Base-by-base conservation (phyloP, 1,140 invertebrate species). In the Maniola jurtina region DNA sequence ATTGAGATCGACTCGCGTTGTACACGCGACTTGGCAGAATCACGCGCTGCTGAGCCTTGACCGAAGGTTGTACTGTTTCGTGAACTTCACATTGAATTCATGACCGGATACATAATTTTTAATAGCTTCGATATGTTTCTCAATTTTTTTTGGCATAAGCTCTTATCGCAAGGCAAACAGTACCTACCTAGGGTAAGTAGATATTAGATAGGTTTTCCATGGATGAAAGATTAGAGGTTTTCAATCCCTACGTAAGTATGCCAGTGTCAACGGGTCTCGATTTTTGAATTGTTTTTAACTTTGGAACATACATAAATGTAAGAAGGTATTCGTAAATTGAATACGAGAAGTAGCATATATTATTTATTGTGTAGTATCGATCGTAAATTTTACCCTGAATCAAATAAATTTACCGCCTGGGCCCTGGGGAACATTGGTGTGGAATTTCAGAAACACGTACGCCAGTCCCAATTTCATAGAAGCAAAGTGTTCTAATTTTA, bases 61-160 rank as follows among this genome's bases (percentile, higher is more conserved):
- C 48, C 48, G 48, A 16, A 9, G 5, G 3, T 25, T 52, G 25
- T 25, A 52, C 14, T 52, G 16, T 25, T 52, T 52, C 48, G 15
- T 52, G 48, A 52, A 52, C 48, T 52, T 52, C 14, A 52, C 48
- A 52, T 52, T 52, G 14, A 52, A 25, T 52, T 25, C 48, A 52
- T 25, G 48, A 7, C 8, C 14, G 15, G 48, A 25, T 52, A 52
- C 42, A 45, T 45, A 45, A 45, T 45, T 45, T 45, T 45, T 45
- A 45, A 45, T 40, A 11, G 10, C 38, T 40, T 40, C 6, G 38
- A 40, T 40, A 25, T 25, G 25, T 25, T 25, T 25, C 25, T n/a
- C n/a, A n/a, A 25, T 25, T 1, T 25, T 25, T 25, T 25, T 25
- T 25, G 25, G 25, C 1, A 25, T 25, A 25, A 25, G 25, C 25